These are phyloP conservation scores for Eupithecia inturbata DNA, from an alignment of 2,888 invertebrate species.

Conservation along the genomic window DNA sequence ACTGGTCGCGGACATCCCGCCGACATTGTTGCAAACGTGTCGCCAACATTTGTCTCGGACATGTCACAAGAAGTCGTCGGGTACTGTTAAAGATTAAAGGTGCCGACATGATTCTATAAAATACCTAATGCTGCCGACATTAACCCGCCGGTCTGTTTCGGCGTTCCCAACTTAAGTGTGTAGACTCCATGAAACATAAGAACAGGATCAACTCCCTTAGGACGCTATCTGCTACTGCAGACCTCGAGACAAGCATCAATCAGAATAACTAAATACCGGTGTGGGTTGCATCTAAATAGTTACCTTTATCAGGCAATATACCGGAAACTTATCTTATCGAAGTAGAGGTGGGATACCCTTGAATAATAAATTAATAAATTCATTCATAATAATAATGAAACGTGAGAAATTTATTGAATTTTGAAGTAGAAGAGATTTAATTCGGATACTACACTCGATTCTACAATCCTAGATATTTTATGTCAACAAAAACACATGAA, in stretches of 20 bases:
- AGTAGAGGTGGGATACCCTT: conserved; percentile 25
- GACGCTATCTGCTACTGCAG: conserved; percentile 2
- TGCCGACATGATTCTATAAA: too few species aligned
- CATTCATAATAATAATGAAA: too few species aligned
- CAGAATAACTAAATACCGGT: conserved; percentile 41
- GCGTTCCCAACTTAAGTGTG: neutral
- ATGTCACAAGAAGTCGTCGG: neutral
- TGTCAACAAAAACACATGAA: too few species aligned
- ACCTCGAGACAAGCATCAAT: conserved; percentile 39
- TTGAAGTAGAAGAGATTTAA: too few species aligned
- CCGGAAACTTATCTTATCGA: conserved; percentile 22
- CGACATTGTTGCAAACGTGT: too few species aligned
- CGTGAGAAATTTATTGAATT: too few species aligned
- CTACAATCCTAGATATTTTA: too few species aligned
- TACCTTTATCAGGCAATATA: conserved; percentile 38
- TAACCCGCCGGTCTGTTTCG: neutral
- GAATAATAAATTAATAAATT: neutral
- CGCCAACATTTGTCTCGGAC: too few species aligned
- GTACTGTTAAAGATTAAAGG: neutral
- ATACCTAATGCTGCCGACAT: neutral
- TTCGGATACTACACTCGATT: too few species aligned
- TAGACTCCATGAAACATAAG: neutral
- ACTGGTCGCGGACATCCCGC: neutral
- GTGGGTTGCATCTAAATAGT: conserved; percentile 39
- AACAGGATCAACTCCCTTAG: neutral